Conservation (phyloP, 2,113 vertebrate species). For the Tetrao urogallus region DNA sequence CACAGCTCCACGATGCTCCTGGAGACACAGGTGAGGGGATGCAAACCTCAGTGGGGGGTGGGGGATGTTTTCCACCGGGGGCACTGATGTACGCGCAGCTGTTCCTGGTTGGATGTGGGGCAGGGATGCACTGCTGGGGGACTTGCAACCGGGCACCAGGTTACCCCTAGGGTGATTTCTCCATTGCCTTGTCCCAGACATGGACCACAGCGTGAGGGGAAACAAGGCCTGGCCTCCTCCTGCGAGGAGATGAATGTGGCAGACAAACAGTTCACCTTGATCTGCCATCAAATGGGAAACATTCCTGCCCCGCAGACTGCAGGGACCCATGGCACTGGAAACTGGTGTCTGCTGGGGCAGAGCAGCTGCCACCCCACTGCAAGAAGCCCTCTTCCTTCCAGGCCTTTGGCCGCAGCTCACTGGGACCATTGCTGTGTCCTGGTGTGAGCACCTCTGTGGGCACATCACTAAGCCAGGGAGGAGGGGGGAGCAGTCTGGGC, state of each 20-base stretch:
- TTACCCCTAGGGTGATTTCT: neutral
- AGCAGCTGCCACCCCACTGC: neutral
- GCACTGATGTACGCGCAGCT: neutral
- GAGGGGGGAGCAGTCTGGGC: rapidly evolving
- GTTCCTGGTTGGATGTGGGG: neutral
- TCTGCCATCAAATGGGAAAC: neutral
- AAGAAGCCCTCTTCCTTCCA: neutral
- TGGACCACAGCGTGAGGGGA: rapidly evolving
- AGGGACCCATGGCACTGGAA: neutral
- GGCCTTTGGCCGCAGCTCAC: neutral
- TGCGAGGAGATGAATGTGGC: rapidly evolving
- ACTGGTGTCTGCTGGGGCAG: neutral
- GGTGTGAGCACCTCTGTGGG: neutral
- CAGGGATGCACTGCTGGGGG: too few species aligned
- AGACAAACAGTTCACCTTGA: neutral
- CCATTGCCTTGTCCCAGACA: rapidly evolving
- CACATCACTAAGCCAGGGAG: neutral
- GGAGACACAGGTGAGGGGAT: neutral
- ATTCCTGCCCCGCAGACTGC: rapidly evolving
- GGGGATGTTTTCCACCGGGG: neutral
- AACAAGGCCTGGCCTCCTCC: neutral
- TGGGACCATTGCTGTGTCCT: rapidly evolving
- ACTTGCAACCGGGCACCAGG: rapidly evolving
- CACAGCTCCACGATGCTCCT: too few species aligned
- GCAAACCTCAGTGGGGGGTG: neutral